These are phyloP conservation scores for Patella pellucida DNA, from an alignment of 2,888 invertebrate species.

Conservation along the genomic window DNA sequence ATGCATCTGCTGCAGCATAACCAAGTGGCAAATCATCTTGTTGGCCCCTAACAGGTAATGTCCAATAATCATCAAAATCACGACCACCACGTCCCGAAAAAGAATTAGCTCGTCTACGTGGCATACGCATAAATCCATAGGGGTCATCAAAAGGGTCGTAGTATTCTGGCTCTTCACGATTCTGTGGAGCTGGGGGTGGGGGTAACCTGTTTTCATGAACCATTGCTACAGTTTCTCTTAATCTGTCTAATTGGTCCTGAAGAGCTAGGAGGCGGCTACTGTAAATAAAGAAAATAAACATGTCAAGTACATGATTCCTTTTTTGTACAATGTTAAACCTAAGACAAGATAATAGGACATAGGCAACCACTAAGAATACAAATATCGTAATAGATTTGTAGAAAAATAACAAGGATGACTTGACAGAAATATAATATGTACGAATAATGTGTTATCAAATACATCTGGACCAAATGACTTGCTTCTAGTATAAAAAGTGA, in stretches of 20 bases:
- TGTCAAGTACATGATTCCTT: too few species aligned
- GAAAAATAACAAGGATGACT: too few species aligned
- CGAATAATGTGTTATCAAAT: too few species aligned
- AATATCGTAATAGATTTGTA: too few species aligned
- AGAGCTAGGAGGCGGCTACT: constrained; percentile 53
- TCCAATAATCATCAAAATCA: constrained; percentile 56
- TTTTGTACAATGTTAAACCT: too few species aligned
- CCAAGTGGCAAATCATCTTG: constrained; percentile 56
- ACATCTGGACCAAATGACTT: too few species aligned
- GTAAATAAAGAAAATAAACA: constrained; percentile 23
- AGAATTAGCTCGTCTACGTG: constrained; percentile 58
- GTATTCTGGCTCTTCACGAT: constrained; percentile 50
- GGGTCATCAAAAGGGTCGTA: constrained; percentile 63
- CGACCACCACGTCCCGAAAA: constrained; percentile 57
- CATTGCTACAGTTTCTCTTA: constrained; percentile 52
- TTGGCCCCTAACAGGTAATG: constrained; percentile 46
- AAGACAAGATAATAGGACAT: too few species aligned
- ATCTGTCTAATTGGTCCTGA: constrained; percentile 56
- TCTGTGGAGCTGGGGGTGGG: constrained; percentile 33
- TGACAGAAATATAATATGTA: too few species aligned
- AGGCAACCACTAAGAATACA: too few species aligned
- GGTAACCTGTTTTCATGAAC: constrained; percentile 45
- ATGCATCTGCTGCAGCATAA: constrained; percentile 61
- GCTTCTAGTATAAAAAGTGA: too few species aligned
- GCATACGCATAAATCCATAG: constrained; percentile 62